Conservation (phyloP, 2,113 vertebrate genomes). For the Proterorhinus semilunaris region DNA sequence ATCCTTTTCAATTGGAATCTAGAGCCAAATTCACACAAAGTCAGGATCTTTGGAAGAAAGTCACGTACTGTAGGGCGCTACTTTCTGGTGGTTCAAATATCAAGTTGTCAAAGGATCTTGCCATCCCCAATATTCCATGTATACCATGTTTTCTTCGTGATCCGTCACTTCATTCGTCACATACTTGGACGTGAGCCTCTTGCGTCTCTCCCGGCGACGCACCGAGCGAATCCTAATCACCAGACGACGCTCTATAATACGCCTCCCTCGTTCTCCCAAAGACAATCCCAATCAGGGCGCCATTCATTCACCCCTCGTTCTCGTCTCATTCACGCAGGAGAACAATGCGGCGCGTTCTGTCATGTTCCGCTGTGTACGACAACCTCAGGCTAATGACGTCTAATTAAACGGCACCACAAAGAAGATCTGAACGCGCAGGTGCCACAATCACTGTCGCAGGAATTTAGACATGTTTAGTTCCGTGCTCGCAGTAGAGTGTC, state of each 20-base stretch:
- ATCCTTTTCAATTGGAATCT: no score
- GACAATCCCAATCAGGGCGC: not conserved
- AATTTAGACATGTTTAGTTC: not conserved
- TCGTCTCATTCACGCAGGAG: no score
- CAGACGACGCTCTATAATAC: not conserved
- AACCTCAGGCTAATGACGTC: not conserved
- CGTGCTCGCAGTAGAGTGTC: no score
- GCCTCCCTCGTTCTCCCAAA: not conserved
- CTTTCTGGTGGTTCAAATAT: no score
- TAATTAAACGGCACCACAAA: not conserved
- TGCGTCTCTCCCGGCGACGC: not conserved
- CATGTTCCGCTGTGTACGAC: not conserved
- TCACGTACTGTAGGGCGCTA: no score
- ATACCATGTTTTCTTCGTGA: no score
- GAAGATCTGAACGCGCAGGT: not conserved
- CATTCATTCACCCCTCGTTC: not conserved
- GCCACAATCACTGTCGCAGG: not conserved
- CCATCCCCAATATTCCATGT: no score
- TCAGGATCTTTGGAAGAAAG: no score
- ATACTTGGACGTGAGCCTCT: not conserved
- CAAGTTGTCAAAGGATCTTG: no score
- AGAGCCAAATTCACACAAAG: no score
- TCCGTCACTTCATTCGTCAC: not conserved
- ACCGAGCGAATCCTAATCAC: not conserved
- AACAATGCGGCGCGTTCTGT: constrained; percentile 4